Evolutionary conservation across 2,888 invertebrate genomes (phyloP), one percentile per base, ranked within the genome.

Genomic region (Adineta ricciae): DNA sequence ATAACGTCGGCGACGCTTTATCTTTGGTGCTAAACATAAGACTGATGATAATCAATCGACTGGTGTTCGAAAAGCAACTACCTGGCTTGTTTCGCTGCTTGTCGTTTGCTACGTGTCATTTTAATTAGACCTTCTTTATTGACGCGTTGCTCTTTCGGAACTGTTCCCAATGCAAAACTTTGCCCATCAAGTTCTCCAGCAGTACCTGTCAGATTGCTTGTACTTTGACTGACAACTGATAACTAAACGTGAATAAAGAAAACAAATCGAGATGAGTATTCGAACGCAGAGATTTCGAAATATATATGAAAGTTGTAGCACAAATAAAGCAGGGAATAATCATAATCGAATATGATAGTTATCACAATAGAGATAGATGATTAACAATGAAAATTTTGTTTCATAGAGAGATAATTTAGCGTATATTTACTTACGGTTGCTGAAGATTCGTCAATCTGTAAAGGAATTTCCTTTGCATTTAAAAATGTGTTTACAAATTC

Each of bases 131-230:
- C 85, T 14, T 86, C 86, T 64, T 84, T 86, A 83, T 83, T 84
- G 2, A 46, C 86, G 27, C 86, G 54, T 38, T 83, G 49, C 49
- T 85, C 86, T 78, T 84, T 88, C 9, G 88, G 46, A 46, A 46
- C 46, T 46, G 46, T 86, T 1, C 90, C 90, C 7, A 90, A 88
- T 19, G 90, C 90, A 86, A 89, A 90, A 38, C 54, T 78, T 50
- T 88, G 88, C 8, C 90, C 89, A 85, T 90, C 90, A 1, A 89
- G 85, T 36, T 90, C 90, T 8, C 88, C 89, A 24, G 90, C 89
- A 87, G 89, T 90, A 27, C 87, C 87, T 8, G 46, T 46, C 11
- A 46, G 8, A 46, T 11, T 46, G 11, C 46, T 46, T 46, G 46
- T 11, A 88, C 16, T 21, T 36, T 24, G 78, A 41, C 41, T 78